Evolutionary conservation across 2,113 vertebrate genomes (phyloP).

Genomic region (Pelobates fuscus): DNA sequence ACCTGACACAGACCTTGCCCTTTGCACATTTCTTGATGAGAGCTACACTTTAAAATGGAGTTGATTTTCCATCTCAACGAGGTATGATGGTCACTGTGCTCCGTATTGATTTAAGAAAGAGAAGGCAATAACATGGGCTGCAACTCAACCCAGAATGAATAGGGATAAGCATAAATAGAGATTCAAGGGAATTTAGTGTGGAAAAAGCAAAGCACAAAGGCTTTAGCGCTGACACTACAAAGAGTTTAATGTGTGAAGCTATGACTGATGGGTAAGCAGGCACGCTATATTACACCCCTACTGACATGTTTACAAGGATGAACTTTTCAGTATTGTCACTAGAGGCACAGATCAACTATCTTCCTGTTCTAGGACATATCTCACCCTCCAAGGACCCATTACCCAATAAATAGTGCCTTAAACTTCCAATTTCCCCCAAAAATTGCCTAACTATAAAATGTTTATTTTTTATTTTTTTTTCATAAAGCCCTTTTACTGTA

Average conservation of each 20-base stretch:
- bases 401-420: conserved; percentile 21
- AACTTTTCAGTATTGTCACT: conserved; percentile 35
- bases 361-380: conserved; percentile 36
- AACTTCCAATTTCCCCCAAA: conserved; percentile 33
- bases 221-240: not conserved
- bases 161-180: too few species aligned
- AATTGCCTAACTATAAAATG: not conserved
- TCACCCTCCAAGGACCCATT: conserved; percentile 24
- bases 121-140: too few species aligned
- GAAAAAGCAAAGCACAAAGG: conserved; percentile 28
- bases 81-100: too few species aligned
- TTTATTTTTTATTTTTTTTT: not conserved
- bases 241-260: conserved; percentile 17
- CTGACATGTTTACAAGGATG: conserved; percentile 48
- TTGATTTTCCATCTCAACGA: too few species aligned
- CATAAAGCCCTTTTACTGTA: too few species aligned
- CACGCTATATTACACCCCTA: conserved; percentile 32
- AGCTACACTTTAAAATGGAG: too few species aligned
- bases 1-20: too few species aligned
- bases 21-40: too few species aligned
- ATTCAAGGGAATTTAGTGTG: too few species aligned
- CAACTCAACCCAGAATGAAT: too few species aligned
- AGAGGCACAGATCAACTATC: conserved; percentile 36
- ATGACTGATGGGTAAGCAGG: conserved; percentile 29
- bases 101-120: too few species aligned